Base-by-base conservation (phyloP, 2,113 vertebrate genomes). In the Lipotes vexillifer region DNA sequence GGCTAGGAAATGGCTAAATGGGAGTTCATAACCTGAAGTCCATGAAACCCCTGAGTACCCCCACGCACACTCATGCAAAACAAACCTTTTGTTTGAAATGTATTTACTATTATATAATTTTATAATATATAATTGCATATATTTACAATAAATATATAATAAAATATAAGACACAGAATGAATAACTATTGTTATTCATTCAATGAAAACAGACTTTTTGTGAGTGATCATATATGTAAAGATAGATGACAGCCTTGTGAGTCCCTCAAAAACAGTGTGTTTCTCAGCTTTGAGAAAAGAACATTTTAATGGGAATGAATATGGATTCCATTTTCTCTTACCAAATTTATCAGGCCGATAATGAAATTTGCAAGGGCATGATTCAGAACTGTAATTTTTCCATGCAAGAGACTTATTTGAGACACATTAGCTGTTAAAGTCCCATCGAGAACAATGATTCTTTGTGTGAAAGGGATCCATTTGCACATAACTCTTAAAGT, bases 271-370 rank as follows among this genome's bases (percentile, higher is more conserved):
- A 65, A 52, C 12, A 18, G 15, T 96, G 38, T 96, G 49, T 91
- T 91, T 88, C 69, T 84, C 57, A 81, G 61, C n/a, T 92, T 33
- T 71, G 44, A 86, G n/a, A 71, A 33, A 90, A 91, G 66, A 95
- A 25, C 31, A 61, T 33, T 77, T 77, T 55, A 41, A 38, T 81
- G n/a, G 8, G 25, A 81, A 93, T 81, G 25, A 75, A 31, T 52
- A 78, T 92, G 33, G 36, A 84, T 82, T 77, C 57, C 29, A 61
- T 92, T 91, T 82, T 85, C 36, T 88, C 46, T 71, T 74, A 85
- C 1, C 89, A 10, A 95, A 93, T 80, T 33, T 75, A 36, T 86
- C 75, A 89, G 18, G 31, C 46, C 38, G 9, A 81, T 59, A 57
- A 8, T 65, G 66, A 94, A 94, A 78, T 78, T 94, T 90, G 5